Base-by-base conservation (phyloP, 2,113 vertebrate species). In the Panthera uncia region DNA sequence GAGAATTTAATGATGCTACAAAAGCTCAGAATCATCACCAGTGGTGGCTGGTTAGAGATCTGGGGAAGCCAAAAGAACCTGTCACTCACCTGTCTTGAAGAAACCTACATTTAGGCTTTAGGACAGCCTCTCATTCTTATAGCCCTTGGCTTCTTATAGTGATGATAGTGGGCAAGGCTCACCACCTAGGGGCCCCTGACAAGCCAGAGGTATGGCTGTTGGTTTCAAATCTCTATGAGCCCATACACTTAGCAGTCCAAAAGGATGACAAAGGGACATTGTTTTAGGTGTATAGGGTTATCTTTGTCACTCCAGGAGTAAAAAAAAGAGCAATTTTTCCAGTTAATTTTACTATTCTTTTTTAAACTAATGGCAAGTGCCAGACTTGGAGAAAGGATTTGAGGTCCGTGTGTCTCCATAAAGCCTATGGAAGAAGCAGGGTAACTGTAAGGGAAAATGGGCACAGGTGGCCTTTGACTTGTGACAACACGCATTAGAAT, bases 401-500 rank as follows among this genome's bases (percentile, higher is more conserved):
- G 71, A 33, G 16, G 33, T 66, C 66, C n/a, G 38, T 8, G 23
- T 19, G 57, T 95, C 57, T 81, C n/a, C n/a, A 11, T 61, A 82
- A 93, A 27, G 48, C 36, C 74, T 63, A 86, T 9, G 73, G 36
- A 96, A 23, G 48, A 73, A 66, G 31, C 33, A 36, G 33, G 10
- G 48, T 45, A 33, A 36, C 45, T 45, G 12, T 65, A 36, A 74
- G 9, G 76, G 50, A 69, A 81, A 76, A 69, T n/a, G 7, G 36
- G 11, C 55, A 79, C 10, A 94, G 63, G 57, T 52, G 69, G 12
- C 68, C 73, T 69, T 61, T 74, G 69, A 52, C 45, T 89, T 79
- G 61, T 80, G 74, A 96, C 31, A 50, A 80, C 23, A 41, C 87
- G 68, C 87, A 61, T 94, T 80, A 91, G 76, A 94, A 87, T 50